Evolutionary conservation across 2,888 invertebrate species (phyloP), one percentile per base, ranked within the genome.

Genomic region (Xestia xanthographa): DNA sequence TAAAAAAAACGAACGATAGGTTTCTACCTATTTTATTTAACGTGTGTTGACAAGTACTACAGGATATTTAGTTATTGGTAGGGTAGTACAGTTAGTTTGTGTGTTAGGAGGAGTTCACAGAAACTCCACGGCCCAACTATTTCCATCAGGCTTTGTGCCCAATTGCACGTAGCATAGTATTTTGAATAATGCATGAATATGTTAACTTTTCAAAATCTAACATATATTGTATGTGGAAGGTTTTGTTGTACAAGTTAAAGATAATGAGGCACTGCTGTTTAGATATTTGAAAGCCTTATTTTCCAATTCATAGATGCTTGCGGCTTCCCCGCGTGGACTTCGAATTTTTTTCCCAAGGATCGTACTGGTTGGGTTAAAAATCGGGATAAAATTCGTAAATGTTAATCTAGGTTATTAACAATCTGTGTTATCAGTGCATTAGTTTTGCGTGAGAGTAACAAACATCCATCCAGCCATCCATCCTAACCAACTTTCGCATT

Each of bases 131-230:
- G 72, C 84, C 82, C 84, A 92, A 92, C 92, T 91, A 93, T 92
- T 92, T 92, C 91, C 91, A 93, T 92, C 93, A 91, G 84, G 86
- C 88, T 88, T 88, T 87, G 88, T 88, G 87, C 74, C 85, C 83
- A 87, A 86, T 86, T 86, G 86, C 86, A 77, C 67, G 66, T 56
- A 65, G 69, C 74, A 66, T 53, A 63, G 65, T 48, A 67, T 76
- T 82, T 29, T 82, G 79, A 79, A 76, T 84, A 84, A 79, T 82
- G 66, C 66, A 84, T 75, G 86, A 75, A 76, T 63, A 77, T 66
- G 75, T 75, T 79, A 75, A 78, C 72, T 85, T 85, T 69, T 43
- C 29, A 22, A 26, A 72, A 72, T 34, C n/a, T 29, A 43, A 62
- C 29, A 34, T 41, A 45, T 11, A 62, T 62, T 84, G 41, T 56